Percentiles rank a stretch among this genome's conserved stretches.
phyloP scores from a whole-genome alignment of 2,888 invertebrate species.

The Clunio marinus region DNA sequence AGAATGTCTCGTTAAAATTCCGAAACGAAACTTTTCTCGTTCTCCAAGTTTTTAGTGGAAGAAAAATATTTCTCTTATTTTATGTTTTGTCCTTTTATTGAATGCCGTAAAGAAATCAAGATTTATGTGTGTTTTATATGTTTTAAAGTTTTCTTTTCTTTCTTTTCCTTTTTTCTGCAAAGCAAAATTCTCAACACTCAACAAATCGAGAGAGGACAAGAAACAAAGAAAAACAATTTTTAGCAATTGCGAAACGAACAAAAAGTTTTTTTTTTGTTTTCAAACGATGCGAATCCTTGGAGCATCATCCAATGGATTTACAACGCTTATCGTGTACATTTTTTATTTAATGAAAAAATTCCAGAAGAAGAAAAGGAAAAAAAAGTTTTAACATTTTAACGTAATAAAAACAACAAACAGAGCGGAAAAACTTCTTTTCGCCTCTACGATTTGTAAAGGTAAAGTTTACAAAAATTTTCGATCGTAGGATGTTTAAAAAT shows the following conservation, averaged over 20 bases:
- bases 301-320: no score
- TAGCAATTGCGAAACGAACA: slow-evolving; percentile 2
- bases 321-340: no score
- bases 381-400: not conserved
- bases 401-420: not conserved
- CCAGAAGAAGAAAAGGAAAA: not conserved
- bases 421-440: not conserved
- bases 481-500: no score
- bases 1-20: slow-evolving; percentile 1
- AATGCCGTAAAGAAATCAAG: slow-evolving; percentile 12
- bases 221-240: slow-evolving; percentile 2
- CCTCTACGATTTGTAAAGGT: not conserved
- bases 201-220: not conserved
- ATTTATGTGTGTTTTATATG: slow-evolving; percentile 20
- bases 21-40: not conserved
- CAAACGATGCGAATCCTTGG: no score
- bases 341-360: slow-evolving; percentile 16
- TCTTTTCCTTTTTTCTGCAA: not conserved
- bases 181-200: not conserved
- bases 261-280: no score
- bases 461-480: not conserved
- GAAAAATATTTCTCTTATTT: not conserved
- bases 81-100: not conserved
- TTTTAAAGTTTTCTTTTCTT: slow-evolving; percentile 1
- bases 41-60: not conserved